Evolutionary conservation across 2,797 vertebrate species (phyloP).

Genomic region (Pampus argenteus): DNA sequence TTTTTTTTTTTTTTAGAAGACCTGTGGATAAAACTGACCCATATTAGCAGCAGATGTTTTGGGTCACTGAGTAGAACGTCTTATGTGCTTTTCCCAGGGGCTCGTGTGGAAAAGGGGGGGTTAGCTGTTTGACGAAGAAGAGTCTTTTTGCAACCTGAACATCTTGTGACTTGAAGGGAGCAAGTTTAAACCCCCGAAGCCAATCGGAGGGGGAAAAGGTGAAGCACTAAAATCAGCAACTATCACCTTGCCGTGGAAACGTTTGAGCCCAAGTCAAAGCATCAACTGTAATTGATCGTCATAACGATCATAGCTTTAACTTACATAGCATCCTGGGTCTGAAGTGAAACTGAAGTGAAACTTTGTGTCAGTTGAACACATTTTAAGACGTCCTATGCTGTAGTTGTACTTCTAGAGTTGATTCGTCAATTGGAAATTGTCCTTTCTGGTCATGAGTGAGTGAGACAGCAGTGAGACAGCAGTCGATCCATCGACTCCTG

Average conservation of each 20-base stretch:
- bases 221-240: constrained; percentile 18
- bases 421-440: too few species aligned
- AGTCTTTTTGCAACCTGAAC: constrained; percentile 10
- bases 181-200: not conserved
- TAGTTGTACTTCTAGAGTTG: too few species aligned
- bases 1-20: constrained; percentile 29
- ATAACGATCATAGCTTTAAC: not conserved
- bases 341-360: not conserved
- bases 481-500: constrained; percentile 46
- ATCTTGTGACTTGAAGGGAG: constrained; percentile 20
- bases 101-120: constrained; percentile 27
- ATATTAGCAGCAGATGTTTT: constrained; percentile 80
- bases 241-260: not conserved
- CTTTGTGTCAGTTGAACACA: not conserved
- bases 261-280: not conserved
- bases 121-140: not conserved
- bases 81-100: constrained; percentile 56
- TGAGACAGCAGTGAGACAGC: constrained; percentile 16
- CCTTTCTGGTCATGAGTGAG: constrained; percentile 27
- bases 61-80: constrained; percentile 59
- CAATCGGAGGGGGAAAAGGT: not conserved
- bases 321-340: not conserved
- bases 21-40: constrained; percentile 63
- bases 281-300: not conserved
- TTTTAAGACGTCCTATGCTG: too few species aligned